Percentiles rank a stretch among this genome's conserved stretches.
phyloP scores from a whole-genome alignment of 2,888 invertebrate species.

The Abrostola tripartita region DNA sequence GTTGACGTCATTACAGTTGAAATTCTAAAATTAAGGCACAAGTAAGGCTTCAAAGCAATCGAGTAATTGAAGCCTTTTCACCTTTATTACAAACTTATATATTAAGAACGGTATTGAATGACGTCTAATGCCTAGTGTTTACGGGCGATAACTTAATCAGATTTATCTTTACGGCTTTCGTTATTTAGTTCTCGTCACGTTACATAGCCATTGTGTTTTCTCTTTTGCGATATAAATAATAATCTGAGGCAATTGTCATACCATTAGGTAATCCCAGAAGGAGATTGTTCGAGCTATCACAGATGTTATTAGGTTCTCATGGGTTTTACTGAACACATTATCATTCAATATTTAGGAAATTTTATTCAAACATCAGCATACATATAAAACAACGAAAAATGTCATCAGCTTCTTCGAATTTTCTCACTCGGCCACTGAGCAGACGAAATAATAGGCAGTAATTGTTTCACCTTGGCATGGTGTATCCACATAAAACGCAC shows the following conservation, averaged over 20 bases:
- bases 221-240: conserved; percentile 23
- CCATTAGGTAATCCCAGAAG: conserved; percentile 16
- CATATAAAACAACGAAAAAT: neutral
- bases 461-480: conserved; percentile 19
- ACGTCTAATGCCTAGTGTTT: conserved; percentile 32
- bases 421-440: conserved; percentile 13
- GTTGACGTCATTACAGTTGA: neutral
- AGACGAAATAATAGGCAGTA: conserved; percentile 10
- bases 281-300: conserved; percentile 11
- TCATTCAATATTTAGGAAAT: no score
- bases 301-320: neutral
- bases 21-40: neutral
- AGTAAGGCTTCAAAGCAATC: conserved; percentile 21
- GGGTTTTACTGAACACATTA: neutral
- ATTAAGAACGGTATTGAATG: conserved; percentile 29
- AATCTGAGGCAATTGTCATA: conserved; percentile 7
- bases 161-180: conserved; percentile 40
- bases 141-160: conserved; percentile 32
- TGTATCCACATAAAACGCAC: conserved; percentile 36
- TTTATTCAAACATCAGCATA: no score
- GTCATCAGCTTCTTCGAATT: neutral
- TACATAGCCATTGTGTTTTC: conserved; percentile 30
- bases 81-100: conserved; percentile 21
- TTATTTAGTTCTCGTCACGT: conserved; percentile 32
- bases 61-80: conserved; percentile 12